These are phyloP conservation scores for Chromobotia macracanthus DNA, from an alignment of 2,797 vertebrate species.

Conservation along the genomic window DNA sequence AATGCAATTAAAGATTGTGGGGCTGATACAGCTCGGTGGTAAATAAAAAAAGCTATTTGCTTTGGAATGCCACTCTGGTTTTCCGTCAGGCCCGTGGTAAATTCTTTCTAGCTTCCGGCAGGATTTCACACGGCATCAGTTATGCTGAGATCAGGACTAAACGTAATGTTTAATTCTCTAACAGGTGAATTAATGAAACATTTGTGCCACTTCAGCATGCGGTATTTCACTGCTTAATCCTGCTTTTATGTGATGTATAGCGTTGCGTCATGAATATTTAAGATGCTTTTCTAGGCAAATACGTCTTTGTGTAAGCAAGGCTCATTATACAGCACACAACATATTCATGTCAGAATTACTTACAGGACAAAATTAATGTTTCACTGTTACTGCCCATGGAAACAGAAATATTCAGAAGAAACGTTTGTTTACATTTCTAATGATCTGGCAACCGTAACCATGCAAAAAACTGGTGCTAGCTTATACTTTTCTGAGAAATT, in stretches of 20 bases:
- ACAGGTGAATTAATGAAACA: neutral
- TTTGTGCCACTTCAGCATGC: conserved; percentile 9
- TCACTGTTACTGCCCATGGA: neutral
- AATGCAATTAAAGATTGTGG: conserved; percentile 26
- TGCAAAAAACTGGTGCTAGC: neutral
- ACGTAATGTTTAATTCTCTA: neutral
- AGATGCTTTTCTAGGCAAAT: neutral
- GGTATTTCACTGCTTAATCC: neutral
- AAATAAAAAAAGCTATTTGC: conserved; percentile 23
- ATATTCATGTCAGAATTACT: neutral
- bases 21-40: conserved; percentile 27
- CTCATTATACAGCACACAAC: neutral
- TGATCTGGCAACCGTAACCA: neutral
- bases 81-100: neutral
- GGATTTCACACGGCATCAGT: neutral
- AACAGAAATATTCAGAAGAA: neutral
- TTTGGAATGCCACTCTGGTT: neutral
- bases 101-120: neutral
- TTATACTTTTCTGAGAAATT: neutral
- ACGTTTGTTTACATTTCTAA: neutral
- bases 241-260: neutral
- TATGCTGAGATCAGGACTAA: neutral
- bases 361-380: neutral
- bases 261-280: neutral
- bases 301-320: neutral